A percentile compares a stretch with the other conserved stretches of the same genome.
phyloP scores from a whole-genome alignment of 1,140 invertebrate species.

The Psix sp. region DNA sequence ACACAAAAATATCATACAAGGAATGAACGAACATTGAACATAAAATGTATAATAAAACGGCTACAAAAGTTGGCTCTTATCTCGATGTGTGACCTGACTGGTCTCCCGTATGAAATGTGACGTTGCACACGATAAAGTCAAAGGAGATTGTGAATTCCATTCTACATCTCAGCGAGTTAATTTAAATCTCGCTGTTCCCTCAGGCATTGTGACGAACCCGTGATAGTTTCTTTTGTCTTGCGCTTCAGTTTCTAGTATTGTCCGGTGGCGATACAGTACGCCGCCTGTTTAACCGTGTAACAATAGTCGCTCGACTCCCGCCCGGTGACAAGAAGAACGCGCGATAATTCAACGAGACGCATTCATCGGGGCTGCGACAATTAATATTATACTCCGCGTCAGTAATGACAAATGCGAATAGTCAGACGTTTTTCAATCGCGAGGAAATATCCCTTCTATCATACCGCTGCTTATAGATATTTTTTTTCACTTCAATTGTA shows the following conservation, averaged over 20 bases:
- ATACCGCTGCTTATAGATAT: too few relatives aligned
- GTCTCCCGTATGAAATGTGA: constrained; percentile 43
- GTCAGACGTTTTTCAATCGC: not conserved
- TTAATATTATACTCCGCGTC: constrained; percentile 33
- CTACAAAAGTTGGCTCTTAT: too few relatives aligned
- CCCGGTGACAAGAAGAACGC: too few relatives aligned
- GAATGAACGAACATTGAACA: too few relatives aligned
- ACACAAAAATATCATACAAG: not conserved
- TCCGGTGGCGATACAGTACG: constrained; percentile 49
- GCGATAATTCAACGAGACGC: constrained; percentile 43
- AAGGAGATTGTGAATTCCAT: constrained; percentile 48
- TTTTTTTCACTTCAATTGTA: constrained; percentile 19
- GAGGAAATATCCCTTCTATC: too few relatives aligned
- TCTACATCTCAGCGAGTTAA: constrained; percentile 51
- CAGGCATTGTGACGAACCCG: constrained; percentile 57
- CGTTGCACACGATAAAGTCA: constrained; percentile 51
- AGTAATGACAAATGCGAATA: constrained; percentile 7
- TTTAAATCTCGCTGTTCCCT: constrained; percentile 58
- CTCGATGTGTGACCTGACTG: too few relatives aligned
- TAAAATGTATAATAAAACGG: too few relatives aligned
- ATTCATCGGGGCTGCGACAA: constrained; percentile 29
- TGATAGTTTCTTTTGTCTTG: constrained; percentile 61
- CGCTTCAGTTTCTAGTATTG: constrained; percentile 53
- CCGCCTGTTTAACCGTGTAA: constrained; percentile 55
- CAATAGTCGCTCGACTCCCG: constrained; percentile 33